phyloP scores from a whole-genome alignment of 2,888 invertebrate species.

The Limenitis camilla region DNA sequence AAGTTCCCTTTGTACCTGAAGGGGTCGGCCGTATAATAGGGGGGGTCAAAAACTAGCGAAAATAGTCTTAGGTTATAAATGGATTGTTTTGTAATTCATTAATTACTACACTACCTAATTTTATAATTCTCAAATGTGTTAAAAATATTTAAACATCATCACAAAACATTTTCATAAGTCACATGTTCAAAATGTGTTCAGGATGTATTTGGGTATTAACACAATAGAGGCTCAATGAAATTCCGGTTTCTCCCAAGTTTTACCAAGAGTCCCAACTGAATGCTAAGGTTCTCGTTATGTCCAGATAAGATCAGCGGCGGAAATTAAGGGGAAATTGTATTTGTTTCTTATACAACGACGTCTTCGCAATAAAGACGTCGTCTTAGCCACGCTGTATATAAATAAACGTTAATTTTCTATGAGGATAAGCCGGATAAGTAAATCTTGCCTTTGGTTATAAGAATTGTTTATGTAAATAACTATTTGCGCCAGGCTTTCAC shows the following conservation, averaged over 20 bases:
- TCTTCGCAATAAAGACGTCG: constrained; percentile 49
- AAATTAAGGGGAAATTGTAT: constrained; percentile 72
- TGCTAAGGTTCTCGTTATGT: constrained; percentile 57
- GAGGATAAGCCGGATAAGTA: constrained; percentile 24
- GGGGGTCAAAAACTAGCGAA: too few species aligned
- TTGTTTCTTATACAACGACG: constrained; percentile 64
- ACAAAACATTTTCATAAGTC: too few species aligned
- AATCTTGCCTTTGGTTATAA: constrained; percentile 18
- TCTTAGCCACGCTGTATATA: constrained; percentile 34
- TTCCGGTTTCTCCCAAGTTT: constrained; percentile 48
- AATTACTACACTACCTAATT: too few species aligned
- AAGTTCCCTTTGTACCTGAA: too few species aligned
- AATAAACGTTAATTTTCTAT: constrained; percentile 45
- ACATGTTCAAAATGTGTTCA: neutral
- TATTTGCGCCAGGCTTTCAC: constrained; percentile 10
- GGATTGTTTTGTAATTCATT: too few species aligned
- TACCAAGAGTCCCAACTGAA: constrained; percentile 46
- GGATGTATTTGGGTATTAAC: constrained; percentile 9
- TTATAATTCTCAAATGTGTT: too few species aligned
- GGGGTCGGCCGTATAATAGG: too few species aligned
- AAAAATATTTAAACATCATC: too few species aligned
- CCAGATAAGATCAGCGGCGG: constrained; percentile 63
- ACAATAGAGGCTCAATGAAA: constrained; percentile 39
- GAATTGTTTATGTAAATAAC: constrained; percentile 17
- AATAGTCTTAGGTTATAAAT: too few species aligned